A percentile compares a stretch with the other conserved stretches of the same genome.
Evolutionary conservation across 2,888 invertebrate genomes (phyloP).

Genomic region (Cephus spinipes): DNA sequence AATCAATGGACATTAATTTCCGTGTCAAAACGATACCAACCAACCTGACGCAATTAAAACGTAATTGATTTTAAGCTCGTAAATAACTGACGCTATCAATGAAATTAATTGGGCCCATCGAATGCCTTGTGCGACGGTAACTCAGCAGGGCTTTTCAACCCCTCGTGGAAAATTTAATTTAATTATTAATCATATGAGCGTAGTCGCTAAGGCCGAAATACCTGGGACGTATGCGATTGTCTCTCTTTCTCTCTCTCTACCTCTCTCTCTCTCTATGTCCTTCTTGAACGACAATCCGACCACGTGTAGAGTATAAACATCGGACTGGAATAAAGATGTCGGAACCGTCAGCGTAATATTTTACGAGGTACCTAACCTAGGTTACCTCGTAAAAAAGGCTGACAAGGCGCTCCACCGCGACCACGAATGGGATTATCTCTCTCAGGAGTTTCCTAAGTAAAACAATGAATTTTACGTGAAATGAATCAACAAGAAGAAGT

Average conservation of each 20-base stretch:
- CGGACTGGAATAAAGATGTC: background rate
- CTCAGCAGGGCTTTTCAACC: background rate
- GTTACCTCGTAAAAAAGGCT: background rate
- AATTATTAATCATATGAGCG: background rate
- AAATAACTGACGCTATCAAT: background rate
- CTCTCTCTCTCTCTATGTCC: conserved; percentile 1
- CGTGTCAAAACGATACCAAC: background rate
- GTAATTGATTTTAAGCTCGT: background rate
- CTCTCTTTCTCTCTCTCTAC: conserved; percentile 5
- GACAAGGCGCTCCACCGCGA: background rate
- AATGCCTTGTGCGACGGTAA: background rate
- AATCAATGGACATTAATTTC: background rate
- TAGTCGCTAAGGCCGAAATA: no score
- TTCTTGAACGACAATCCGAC: background rate
- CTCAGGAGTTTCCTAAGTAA: background rate
- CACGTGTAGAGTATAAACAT: background rate
- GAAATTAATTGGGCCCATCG: background rate
- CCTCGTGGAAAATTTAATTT: background rate
- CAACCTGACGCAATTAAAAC: background rate
- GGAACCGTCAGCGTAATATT: background rate
- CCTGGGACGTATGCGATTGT: background rate
- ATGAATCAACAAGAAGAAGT: background rate
- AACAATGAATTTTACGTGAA: background rate
- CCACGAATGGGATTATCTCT: background rate
- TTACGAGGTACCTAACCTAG: background rate